Evolutionary conservation across 1,140 invertebrate genomes (phyloP).

Genomic region (Schlechtendalia chinensis): DNA sequence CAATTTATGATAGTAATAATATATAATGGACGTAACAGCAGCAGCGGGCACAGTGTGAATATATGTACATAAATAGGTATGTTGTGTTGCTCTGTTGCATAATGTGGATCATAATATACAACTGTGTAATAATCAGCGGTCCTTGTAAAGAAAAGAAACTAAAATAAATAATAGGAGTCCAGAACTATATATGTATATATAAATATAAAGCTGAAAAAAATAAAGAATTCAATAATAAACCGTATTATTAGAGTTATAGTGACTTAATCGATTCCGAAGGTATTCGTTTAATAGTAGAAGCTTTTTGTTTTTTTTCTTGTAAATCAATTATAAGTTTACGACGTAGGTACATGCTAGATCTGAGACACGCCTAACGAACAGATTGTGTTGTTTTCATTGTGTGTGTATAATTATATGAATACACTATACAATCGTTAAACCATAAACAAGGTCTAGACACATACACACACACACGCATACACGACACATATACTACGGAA

Average conservation of each 20-base stretch:
- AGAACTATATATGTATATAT: neutral
- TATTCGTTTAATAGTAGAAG: too few relatives aligned
- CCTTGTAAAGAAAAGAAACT: slow-evolving; percentile 6
- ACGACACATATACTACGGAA: neutral
- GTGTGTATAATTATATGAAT: neutral
- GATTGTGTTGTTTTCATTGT: neutral
- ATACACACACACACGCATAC: neutral
- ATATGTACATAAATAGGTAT: neutral
- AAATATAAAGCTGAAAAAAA: neutral
- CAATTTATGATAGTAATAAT: slow-evolving; percentile 9
- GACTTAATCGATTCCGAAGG: too few relatives aligned
- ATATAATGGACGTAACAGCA: slow-evolving; percentile 9
- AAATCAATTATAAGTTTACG: neutral
- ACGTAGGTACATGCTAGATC: neutral
- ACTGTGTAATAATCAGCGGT: neutral
- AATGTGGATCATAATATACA: slow-evolving; percentile 23
- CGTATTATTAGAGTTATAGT: too few relatives aligned
- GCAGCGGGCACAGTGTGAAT: neutral
- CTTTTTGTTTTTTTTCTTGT: too few relatives aligned
- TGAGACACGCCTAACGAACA: neutral
- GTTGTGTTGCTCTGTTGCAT: neutral
- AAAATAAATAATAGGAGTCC: slow-evolving; percentile 22
- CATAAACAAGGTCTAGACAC: slow-evolving; percentile 2
- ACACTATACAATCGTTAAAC: neutral
- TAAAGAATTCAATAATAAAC: neutral